These are phyloP conservation scores for Hiodon tergisus DNA, from an alignment of 2,113 vertebrate genomes.

Conservation along the genomic window DNA sequence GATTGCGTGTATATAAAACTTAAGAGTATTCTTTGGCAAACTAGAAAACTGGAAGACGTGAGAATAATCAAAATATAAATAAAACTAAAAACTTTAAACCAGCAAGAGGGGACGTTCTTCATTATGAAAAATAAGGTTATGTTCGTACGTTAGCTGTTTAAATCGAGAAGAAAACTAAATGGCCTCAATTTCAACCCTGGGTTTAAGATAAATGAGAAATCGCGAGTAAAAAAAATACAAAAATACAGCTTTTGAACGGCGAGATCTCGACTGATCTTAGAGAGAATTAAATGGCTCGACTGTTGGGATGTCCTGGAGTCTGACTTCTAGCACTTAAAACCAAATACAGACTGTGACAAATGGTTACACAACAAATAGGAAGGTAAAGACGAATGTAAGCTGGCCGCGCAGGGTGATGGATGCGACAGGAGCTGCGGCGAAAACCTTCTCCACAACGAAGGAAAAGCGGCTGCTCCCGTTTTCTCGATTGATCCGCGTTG, in stretches of 20 bases:
- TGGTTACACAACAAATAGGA: neutral
- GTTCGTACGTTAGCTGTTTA: neutral
- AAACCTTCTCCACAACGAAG: neutral
- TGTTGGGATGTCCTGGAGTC: neutral
- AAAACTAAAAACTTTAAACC: no score
- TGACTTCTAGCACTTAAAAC: neutral
- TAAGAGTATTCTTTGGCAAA: no score
- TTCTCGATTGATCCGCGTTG: neutral
- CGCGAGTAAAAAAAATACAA: slow-evolving; percentile 10
- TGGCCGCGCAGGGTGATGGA: neutral
- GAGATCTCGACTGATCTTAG: neutral
- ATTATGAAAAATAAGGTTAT: neutral
- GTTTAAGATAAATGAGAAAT: slow-evolving; percentile 6
- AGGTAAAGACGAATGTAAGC: neutral
- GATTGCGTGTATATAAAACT: no score
- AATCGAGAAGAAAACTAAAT: neutral
- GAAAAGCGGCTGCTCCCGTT: neutral
- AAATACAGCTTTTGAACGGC: neutral
- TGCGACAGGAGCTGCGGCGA: neutral
- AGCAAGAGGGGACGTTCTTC: no score
- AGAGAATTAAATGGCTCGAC: neutral
- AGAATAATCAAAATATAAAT: no score
- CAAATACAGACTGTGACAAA: neutral
- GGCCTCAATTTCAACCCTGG: neutral
- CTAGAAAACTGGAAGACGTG: no score